A percentile compares a stretch with the other conserved stretches of the same genome.
These are phyloP conservation scores for Clarias laeviceps DNA, from an alignment of 2,797 vertebrate species.

Conservation along the genomic window DNA sequence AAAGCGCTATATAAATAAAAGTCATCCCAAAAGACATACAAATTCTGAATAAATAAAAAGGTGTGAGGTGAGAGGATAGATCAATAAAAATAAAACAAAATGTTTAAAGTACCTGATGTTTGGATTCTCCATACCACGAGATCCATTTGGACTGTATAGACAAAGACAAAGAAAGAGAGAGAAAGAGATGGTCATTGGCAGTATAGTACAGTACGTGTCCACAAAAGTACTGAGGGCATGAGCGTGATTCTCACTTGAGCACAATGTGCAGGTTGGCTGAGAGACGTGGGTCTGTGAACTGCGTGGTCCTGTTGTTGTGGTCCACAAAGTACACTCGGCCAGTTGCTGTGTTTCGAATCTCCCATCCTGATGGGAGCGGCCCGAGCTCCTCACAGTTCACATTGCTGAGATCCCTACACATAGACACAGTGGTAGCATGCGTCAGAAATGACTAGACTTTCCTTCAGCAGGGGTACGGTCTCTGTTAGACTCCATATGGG, in stretches of 20 bases:
- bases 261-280: slow-evolving; percentile 96
- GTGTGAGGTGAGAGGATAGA: background rate
- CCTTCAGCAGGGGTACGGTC: background rate
- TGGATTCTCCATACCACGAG: slow-evolving; percentile 64
- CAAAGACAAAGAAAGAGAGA: background rate
- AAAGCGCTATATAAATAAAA: no score
- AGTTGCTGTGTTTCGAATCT: slow-evolving; percentile 87
- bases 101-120: slow-evolving; percentile 33
- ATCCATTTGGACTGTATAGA: slow-evolving; percentile 71
- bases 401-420: slow-evolving; percentile 93
- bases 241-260: slow-evolving; percentile 82
- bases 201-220: background rate
- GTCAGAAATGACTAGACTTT: background rate
- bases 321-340: slow-evolving; percentile 98
- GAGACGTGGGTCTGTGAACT: slow-evolving; percentile 95
- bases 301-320: slow-evolving; percentile 99
- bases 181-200: background rate
- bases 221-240: background rate
- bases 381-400: slow-evolving; percentile 98
- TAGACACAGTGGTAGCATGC: background rate
- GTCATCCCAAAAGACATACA: background rate
- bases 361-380: slow-evolving; percentile 82
- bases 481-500: background rate
- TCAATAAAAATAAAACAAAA: background rate
- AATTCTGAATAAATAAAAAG: background rate